Evolutionary conservation across 2,888 invertebrate genomes (phyloP).

Genomic region (Petrophora chlorosata): DNA sequence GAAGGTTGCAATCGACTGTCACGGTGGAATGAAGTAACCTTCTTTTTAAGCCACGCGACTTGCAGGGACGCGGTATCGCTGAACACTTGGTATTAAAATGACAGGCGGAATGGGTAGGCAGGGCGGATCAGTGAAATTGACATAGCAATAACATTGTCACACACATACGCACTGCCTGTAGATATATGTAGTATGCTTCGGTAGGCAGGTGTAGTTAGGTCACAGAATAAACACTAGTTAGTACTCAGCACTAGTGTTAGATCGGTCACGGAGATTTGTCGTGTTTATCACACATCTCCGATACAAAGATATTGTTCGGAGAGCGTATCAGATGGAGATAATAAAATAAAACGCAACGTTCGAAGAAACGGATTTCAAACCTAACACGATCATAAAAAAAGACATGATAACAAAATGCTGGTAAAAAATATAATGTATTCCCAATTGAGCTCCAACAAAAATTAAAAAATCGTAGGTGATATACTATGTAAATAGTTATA

Average conservation of each 20-base stretch:
- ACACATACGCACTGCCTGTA: conserved; percentile 5
- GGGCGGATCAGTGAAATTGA: conserved; percentile 57
- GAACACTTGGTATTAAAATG: neutral
- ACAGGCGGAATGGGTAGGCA: conserved; percentile 18
- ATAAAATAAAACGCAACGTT: conserved; percentile 1
- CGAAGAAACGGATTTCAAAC: conserved; percentile 13
- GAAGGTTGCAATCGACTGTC: conserved; percentile 74
- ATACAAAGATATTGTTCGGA: neutral
- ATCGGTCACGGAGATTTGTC: conserved; percentile 22
- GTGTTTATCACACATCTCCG: conserved; percentile 32
- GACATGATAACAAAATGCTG: neutral
- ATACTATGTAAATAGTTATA: too few relatives aligned
- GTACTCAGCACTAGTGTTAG: neutral
- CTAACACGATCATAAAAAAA: too few relatives aligned
- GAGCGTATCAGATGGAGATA: neutral
- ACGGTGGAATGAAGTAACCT: conserved; percentile 58
- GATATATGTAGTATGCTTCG: too few relatives aligned
- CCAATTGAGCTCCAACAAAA: too few relatives aligned
- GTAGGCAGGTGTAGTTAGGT: too few relatives aligned
- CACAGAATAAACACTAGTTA: neutral
- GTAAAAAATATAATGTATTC: conserved; percentile 1
- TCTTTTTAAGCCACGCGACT: conserved; percentile 72
- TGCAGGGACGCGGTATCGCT: conserved; percentile 39
- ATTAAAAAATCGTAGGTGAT: too few relatives aligned
- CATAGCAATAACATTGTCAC: conserved; percentile 36